A percentile compares a stretch with the other conserved stretches of the same genome.
These are phyloP conservation scores for Melanostigma gelatinosum DNA, from an alignment of 2,113 vertebrate species.

Conservation along the genomic window DNA sequence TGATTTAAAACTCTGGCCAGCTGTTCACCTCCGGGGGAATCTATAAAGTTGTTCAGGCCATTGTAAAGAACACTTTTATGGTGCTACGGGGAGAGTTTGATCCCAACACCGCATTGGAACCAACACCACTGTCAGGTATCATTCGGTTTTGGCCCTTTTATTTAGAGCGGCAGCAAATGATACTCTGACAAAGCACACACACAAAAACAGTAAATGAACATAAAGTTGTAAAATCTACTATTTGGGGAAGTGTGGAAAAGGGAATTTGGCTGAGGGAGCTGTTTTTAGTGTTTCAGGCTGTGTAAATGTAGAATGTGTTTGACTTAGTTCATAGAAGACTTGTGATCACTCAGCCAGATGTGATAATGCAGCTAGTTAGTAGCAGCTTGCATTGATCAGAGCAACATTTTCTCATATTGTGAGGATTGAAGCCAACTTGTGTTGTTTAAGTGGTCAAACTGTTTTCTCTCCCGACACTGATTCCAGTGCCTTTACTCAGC, in stretches of 20 bases:
- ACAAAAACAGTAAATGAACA: slow-evolving; percentile 71
- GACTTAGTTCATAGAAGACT: slow-evolving; percentile 52
- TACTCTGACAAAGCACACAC: slow-evolving; percentile 63
- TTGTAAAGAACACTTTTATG: slow-evolving; percentile 78
- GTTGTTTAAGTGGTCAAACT: slow-evolving; percentile 23
- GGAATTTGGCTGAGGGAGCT: slow-evolving; percentile 50
- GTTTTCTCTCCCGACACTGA: background rate
- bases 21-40: slow-evolving; percentile 72
- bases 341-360: slow-evolving; percentile 63
- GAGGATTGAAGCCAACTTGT: background rate
- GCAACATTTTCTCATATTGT: slow-evolving; percentile 13
- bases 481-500: background rate
- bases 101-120: slow-evolving; percentile 61
- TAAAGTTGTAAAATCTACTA: slow-evolving; percentile 61
- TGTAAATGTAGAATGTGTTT: slow-evolving; percentile 59
- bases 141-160: slow-evolving; percentile 21
- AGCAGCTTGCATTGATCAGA: slow-evolving; percentile 26
- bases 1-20: slow-evolving; percentile 74
- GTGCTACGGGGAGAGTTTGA: slow-evolving; percentile 61
- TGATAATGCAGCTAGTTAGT: slow-evolving; percentile 52
- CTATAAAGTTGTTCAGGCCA: slow-evolving; percentile 73
- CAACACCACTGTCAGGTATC: slow-evolving; percentile 56
- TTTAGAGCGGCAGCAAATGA: slow-evolving; percentile 46
- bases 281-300: slow-evolving; percentile 53
- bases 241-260: slow-evolving; percentile 59